phyloP scores from a whole-genome alignment of 2,113 vertebrate genomes.

The Alligator mississippiensis region DNA sequence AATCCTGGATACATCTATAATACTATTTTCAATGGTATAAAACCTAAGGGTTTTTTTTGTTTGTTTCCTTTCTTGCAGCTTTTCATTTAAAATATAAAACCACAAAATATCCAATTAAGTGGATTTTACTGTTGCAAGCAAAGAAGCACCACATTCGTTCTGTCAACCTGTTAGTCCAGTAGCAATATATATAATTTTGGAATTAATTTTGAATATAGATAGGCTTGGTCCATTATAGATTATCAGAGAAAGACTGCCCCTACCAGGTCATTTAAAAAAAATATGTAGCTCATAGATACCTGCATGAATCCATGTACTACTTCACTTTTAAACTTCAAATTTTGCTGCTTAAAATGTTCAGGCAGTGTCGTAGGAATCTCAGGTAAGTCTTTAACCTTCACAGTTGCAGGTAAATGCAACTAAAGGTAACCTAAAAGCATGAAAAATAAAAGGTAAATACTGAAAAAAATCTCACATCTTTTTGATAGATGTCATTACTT shows the following conservation, averaged over 20 bases:
- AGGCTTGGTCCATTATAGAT: not conserved
- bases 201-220: not conserved
- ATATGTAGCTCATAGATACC: too few species aligned
- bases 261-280: not conserved
- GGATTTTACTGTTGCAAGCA: not conserved
- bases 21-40: not conserved
- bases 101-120: not conserved
- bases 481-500: not conserved
- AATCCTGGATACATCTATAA: not conserved
- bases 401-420: not conserved
- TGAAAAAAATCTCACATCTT: not conserved
- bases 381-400: not conserved
- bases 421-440: not conserved
- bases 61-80: not conserved
- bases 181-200: not conserved
- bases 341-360: not conserved
- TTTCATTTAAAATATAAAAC: not conserved
- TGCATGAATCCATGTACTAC: too few species aligned
- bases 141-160: not conserved
- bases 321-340: too few species aligned
- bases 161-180: not conserved
- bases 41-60: not conserved
- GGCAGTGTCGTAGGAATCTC: not conserved
- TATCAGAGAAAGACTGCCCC: not conserved
- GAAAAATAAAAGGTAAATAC: not conserved